Base-by-base conservation (phyloP, 35 echinoderm and acorn worm genomes). In the Apostichopus californicus region DNA sequence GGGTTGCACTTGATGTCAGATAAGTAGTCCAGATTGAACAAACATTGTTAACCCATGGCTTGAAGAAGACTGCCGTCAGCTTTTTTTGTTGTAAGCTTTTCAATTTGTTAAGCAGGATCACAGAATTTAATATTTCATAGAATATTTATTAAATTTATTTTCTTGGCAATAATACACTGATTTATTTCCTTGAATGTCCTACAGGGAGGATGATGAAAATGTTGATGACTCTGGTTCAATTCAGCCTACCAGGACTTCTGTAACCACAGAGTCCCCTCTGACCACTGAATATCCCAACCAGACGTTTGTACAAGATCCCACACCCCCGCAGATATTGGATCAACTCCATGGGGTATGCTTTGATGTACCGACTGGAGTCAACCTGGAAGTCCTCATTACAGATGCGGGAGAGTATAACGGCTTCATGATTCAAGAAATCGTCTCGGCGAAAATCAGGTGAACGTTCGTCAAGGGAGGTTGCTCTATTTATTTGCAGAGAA, bases 331-430 rank as follows among this genome's bases (percentile, higher is more conserved):
- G 15, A 56, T 87, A 82, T 34, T 92, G 63, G 95, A 96, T 52
- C 95, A 94, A 68, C 85, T 94, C 53, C 78, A 26, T 53, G 95
- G 95, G 14, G 73, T 92, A 79, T 98, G 97, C 55, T 92, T 66
- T 77, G 93, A 94, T 80, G 80, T 98, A 80, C 97, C 97, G 14
- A 94, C 95, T 13, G 90, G 91, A 25, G 73, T 98, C n/a, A 96
- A 98, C 78, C 21, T 98, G 23, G 94, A 98, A 54, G 84, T 98
- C 9, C 53, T 98, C 57, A 94, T 91, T 77, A 88, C 97, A 21
- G 93, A 98, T 86, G 93, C 88, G 58, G 97, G 94, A 54, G 92
- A 92, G 91, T 88, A 87, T 34, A 94, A 92, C 57, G 94, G 91
- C 10, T 54, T 93, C 13, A 68, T 90, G 9, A 92, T 94, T 28